Conservation (phyloP, 2,888 invertebrate genomes). For the Cotesia congregata region DNA sequence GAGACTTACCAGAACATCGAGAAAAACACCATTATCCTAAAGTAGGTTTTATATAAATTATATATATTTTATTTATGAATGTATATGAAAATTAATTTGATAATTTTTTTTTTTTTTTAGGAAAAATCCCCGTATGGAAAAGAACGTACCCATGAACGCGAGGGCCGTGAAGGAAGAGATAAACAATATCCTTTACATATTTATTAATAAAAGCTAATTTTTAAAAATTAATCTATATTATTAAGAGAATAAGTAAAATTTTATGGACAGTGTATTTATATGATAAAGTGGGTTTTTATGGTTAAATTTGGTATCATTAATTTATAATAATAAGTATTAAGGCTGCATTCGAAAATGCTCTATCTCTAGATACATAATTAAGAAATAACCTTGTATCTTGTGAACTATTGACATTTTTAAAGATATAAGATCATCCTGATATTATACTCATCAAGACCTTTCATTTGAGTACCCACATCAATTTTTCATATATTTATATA, state of each 20-base stretch:
- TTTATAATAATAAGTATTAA: too few species aligned
- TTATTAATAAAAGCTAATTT: slow-evolving; percentile 24
- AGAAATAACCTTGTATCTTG: too few species aligned
- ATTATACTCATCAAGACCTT: too few species aligned
- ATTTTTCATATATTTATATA: too few species aligned
- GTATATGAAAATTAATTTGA: background rate
- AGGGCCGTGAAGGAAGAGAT: slow-evolving; percentile 80
- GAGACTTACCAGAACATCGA: slow-evolving; percentile 78
- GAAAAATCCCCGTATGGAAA: slow-evolving; percentile 84
- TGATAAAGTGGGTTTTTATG: too few species aligned
- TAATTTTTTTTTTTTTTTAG: slow-evolving; percentile 71
- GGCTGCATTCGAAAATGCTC: too few species aligned
- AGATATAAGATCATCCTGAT: too few species aligned
- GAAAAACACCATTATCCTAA: slow-evolving; percentile 84
- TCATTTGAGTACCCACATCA: too few species aligned
- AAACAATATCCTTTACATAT: slow-evolving; percentile 86
- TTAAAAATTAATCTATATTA: background rate
- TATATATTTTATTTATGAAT: background rate
- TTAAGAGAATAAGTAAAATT: slow-evolving; percentile 12
- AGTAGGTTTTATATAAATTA: slow-evolving; percentile 71
- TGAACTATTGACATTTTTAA: too few species aligned
- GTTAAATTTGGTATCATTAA: too few species aligned
- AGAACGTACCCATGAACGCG: slow-evolving; percentile 82
- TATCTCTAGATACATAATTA: too few species aligned
- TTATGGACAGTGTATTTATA: background rate